Evolutionary conservation across 2,888 invertebrate species (phyloP).

Genomic region (Octodonta nipae): DNA sequence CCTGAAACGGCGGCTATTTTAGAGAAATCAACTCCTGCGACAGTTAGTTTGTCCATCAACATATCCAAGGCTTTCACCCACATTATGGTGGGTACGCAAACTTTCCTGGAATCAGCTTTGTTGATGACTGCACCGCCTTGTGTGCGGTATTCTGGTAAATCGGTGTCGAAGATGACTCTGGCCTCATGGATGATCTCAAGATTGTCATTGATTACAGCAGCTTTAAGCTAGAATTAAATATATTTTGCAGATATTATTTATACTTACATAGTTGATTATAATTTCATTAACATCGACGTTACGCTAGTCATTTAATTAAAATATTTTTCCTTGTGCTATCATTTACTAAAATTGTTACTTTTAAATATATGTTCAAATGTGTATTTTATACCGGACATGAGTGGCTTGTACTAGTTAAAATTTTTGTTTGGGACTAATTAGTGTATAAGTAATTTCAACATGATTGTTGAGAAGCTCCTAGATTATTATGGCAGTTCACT

Average conservation of each 20-base stretch:
- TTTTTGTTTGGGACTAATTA: too few species aligned
- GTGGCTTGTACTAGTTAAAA: too few species aligned
- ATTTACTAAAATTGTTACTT: too few species aligned
- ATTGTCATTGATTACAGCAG: conserved; percentile 63
- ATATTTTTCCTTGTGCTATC: too few species aligned
- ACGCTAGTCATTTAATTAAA: too few species aligned
- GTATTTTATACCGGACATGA: too few species aligned
- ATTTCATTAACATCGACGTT: too few species aligned
- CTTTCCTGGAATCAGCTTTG: conserved; percentile 37
- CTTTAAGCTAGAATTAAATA: conserved; percentile 69
- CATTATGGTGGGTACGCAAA: conserved; percentile 75
- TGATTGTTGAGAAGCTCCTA: too few species aligned
- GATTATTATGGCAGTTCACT: too few species aligned
- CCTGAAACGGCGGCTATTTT: conserved; percentile 77
- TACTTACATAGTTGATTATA: too few species aligned
- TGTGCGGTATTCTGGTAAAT: conserved; percentile 80
- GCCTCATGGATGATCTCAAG: conserved; percentile 63
- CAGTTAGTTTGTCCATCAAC: conserved; percentile 69
- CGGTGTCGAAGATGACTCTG: conserved; percentile 78
- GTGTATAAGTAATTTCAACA: too few species aligned
- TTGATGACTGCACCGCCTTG: conserved; percentile 47
- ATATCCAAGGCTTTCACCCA: conserved; percentile 94
- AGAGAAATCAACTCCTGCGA: conserved; percentile 70
- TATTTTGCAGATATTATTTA: background rate
- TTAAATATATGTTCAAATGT: too few species aligned